These are phyloP conservation scores for Paraplagusia blochii DNA, from an alignment of 2,113 vertebrate genomes.

Conservation along the genomic window DNA sequence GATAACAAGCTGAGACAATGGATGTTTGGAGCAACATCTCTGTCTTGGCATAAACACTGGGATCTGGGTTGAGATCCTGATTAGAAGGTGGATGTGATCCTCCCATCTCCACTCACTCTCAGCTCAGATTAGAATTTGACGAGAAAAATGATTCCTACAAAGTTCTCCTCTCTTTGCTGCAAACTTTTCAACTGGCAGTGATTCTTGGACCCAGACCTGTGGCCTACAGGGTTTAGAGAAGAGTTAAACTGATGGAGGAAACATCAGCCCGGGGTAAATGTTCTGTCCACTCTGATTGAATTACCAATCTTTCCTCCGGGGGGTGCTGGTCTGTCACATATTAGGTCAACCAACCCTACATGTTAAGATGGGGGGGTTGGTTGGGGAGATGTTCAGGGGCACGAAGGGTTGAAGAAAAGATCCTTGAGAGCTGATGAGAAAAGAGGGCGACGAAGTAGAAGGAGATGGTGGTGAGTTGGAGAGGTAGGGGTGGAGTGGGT, in stretches of 20 bases:
- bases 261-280: conserved; percentile 45
- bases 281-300: conserved; percentile 73
- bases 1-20: conserved; percentile 55
- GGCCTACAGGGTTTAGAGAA: conserved; percentile 56
- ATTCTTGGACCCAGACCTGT: conserved; percentile 58
- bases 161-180: too few species aligned
- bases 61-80: conserved; percentile 53
- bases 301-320: conserved; percentile 70
- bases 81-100: conserved; percentile 49
- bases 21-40: conserved; percentile 45
- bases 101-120: conserved; percentile 39
- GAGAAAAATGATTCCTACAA: conserved; percentile 49
- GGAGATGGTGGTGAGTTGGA: conserved; percentile 33
- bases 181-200: conserved; percentile 53
- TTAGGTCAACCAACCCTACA: conserved; percentile 75
- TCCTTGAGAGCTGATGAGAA: conserved; percentile 68
- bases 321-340: conserved; percentile 79
- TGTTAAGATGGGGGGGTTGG: conserved; percentile 19
- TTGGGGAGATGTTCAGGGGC: conserved; percentile 38
- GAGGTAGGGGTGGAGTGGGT: conserved; percentile 42
- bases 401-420: conserved; percentile 39
- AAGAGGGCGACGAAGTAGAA: conserved; percentile 67
- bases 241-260: conserved; percentile 61
- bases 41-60: conserved; percentile 59
- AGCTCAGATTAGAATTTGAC: conserved; percentile 59